Evolutionary conservation across 2,888 invertebrate species (phyloP).

Genomic region (Antitype chi): DNA sequence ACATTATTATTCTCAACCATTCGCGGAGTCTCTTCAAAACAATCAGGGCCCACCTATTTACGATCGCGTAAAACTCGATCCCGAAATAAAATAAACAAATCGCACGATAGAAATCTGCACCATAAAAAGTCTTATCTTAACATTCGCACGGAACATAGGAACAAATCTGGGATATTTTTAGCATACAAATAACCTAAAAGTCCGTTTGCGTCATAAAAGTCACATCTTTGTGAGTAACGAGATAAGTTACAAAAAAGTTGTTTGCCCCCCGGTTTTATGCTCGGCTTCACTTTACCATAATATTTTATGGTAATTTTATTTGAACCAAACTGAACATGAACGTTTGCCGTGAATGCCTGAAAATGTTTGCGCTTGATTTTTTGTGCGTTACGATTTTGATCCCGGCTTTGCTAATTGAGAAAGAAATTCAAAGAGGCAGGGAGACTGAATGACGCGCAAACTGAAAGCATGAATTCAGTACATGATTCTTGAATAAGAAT

Average conservation of each 20-base stretch:
- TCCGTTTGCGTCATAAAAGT: slow-evolving; percentile 86
- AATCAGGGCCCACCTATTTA: slow-evolving; percentile 52
- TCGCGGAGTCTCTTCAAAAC: slow-evolving; percentile 40
- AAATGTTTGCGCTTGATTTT: slow-evolving; percentile 64
- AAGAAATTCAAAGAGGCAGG: slow-evolving; percentile 1
- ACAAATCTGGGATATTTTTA: slow-evolving; percentile 79
- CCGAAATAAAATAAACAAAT: slow-evolving; percentile 68
- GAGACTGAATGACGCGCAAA: too few species aligned
- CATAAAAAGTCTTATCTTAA: slow-evolving; percentile 71
- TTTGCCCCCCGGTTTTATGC: slow-evolving; percentile 80
- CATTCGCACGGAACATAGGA: slow-evolving; percentile 71
- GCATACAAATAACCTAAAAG: slow-evolving; percentile 85
- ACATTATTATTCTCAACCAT: slow-evolving; percentile 1
- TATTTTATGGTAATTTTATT: slow-evolving; percentile 86
- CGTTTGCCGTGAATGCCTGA: slow-evolving; percentile 66
- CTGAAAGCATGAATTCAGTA: too few species aligned
- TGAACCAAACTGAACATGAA: slow-evolving; percentile 77
- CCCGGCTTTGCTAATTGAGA: slow-evolving; percentile 30
- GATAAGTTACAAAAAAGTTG: slow-evolving; percentile 86
- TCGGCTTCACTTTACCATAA: slow-evolving; percentile 80
- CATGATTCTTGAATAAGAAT: too few species aligned
- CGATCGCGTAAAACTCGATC: slow-evolving; percentile 59
- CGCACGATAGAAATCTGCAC: slow-evolving; percentile 69
- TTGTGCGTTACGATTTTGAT: slow-evolving; percentile 10
- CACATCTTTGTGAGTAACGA: slow-evolving; percentile 87